phyloP scores from a whole-genome alignment of 2,797 vertebrate species.

The Staurois parvus region DNA sequence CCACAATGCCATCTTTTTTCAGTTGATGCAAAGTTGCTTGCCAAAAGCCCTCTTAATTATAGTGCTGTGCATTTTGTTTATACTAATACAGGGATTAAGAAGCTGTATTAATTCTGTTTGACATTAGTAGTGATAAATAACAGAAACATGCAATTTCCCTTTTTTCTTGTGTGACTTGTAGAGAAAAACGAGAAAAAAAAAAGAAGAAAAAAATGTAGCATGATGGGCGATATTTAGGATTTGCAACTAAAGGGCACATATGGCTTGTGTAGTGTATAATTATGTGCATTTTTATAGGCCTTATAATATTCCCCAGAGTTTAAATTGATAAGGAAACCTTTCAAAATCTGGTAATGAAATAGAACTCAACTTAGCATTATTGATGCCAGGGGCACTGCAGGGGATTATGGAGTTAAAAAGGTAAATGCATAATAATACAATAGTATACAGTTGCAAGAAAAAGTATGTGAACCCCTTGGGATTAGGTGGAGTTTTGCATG shows the following conservation, averaged over 20 bases:
- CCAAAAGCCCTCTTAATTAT: slow-evolving; percentile 44
- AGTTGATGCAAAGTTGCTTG: neutral
- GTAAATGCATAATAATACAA: slow-evolving; percentile 8
- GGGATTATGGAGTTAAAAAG: slow-evolving; percentile 31
- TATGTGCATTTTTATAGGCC: slow-evolving; percentile 33
- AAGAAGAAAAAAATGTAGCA: slow-evolving; percentile 21
- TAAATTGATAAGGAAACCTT: slow-evolving; percentile 47
- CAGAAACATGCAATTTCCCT: slow-evolving; percentile 66
- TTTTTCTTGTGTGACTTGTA: slow-evolving; percentile 36
- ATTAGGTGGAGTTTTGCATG: too few species aligned
- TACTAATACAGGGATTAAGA: slow-evolving; percentile 42
- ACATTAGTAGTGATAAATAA: slow-evolving; percentile 69
- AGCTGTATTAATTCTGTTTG: slow-evolving; percentile 69
- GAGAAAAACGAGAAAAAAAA: slow-evolving; percentile 13
- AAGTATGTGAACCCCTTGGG: too few species aligned
- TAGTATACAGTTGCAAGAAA: too few species aligned
- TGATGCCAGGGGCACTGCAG: slow-evolving; percentile 32
- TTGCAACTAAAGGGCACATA: slow-evolving; percentile 26
- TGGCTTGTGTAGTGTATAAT: slow-evolving; percentile 35
- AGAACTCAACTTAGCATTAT: slow-evolving; percentile 35
- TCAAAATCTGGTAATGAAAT: slow-evolving; percentile 28
- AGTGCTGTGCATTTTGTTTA: slow-evolving; percentile 55
- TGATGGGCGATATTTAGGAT: slow-evolving; percentile 20
- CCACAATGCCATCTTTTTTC: slow-evolving; percentile 57
- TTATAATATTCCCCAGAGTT: slow-evolving; percentile 26